A percentile compares a stretch with the other conserved stretches of the same genome.
Evolutionary conservation across 2,797 vertebrate genomes (phyloP).

Genomic region (Peromyscus nudipes): DNA sequence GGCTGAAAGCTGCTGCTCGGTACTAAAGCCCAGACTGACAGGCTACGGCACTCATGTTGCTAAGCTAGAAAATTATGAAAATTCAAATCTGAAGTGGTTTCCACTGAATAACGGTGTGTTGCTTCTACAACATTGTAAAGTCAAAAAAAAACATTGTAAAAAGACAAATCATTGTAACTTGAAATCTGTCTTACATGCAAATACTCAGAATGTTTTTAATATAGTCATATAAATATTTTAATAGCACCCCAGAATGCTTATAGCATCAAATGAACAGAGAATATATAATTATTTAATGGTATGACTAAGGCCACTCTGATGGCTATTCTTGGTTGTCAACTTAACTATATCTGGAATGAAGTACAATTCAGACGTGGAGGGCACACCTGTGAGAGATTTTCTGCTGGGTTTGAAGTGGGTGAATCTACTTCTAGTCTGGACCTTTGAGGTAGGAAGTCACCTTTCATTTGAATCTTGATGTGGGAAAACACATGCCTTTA

Average conservation of each 20-base stretch:
- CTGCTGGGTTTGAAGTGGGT: not conserved
- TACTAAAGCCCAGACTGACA: not conserved
- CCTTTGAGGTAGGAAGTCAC: not conserved
- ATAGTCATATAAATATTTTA: conserved; percentile 2
- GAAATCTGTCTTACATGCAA: not conserved
- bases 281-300: not conserved
- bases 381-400: not conserved
- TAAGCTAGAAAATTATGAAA: not conserved
- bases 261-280: conserved; percentile 8
- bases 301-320: not conserved
- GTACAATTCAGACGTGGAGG: not conserved
- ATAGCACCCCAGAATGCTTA: not conserved
- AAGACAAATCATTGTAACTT: not conserved
- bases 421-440: not conserved
- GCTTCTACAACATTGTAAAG: not conserved
- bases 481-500: not conserved
- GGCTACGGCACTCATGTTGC: not conserved
- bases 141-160: not conserved
- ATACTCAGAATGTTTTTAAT: conserved; percentile 27
- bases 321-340: not conserved
- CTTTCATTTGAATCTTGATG: not conserved
- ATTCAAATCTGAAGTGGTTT: not conserved
- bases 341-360: not conserved
- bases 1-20: not conserved
- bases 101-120: not conserved